Evolutionary conservation across 53 echinoderm and acorn worm genomes (phyloP), one percentile per base, ranked within the genome.

Genomic region (Arbacia lixula): DNA sequence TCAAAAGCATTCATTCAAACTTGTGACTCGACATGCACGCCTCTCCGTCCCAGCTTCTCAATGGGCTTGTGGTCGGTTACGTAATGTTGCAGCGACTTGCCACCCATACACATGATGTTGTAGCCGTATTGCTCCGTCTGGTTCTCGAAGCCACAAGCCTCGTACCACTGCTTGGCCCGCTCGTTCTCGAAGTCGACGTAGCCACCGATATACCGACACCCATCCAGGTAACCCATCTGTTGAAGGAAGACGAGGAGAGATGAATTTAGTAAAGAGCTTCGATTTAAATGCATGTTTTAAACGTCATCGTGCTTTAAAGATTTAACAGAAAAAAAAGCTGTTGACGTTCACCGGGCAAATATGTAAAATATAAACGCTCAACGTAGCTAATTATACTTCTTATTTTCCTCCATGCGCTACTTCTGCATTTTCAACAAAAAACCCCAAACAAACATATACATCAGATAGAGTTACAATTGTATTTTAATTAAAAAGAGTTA

Each of bases 171-270:
- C 32, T 63, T 81, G 2, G 82, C 82, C 3, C 82, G 41, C 12
- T 81, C 82, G 28, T 81, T 81, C 64, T 81, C 82, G 46, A 81
- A 50, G 12, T 81, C 82, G 49, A 81, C 82, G 82, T 81, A 81
- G 64, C 82, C 82, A 8, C 82, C 22, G 64, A 81, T 81, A 64
- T 81, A 42, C 62, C 30, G 24, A 29, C 62, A 63, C 0, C 82
- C 82, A 11, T 81, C 64, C 9, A 63, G 28, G 34, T 43, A 81
- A 14, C 82, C 64, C 41, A 64, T 63, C 82, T 81, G 64, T 29
- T 10, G 8, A 10, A 46, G 8, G 46, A 46, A 46, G 46, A 34
- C 3, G 6, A 72, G 19, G 2, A 36, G 46, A 28, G 39, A 66
- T 57, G 57, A 57, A 57, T 57, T 12, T 21, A 57, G 12, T 46